These are phyloP conservation scores for Erynnis tages DNA, from an alignment of 2,888 invertebrate species.

Conservation along the genomic window DNA sequence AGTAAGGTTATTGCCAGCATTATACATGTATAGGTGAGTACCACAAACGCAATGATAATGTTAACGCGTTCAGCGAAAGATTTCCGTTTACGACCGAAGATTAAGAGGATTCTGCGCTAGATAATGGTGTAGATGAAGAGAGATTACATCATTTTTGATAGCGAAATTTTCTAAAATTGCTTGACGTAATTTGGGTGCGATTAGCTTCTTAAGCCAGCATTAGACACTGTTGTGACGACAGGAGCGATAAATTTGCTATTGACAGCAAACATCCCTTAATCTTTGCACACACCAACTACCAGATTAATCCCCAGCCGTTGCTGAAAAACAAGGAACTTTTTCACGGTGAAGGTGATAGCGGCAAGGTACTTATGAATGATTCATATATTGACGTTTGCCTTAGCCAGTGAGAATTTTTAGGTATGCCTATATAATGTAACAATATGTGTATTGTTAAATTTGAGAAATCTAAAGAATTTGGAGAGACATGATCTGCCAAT, in stretches of 20 bases:
- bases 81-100: conserved; percentile 73
- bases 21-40: conserved; percentile 46
- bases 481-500: too few species aligned
- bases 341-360: neutral
- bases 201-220: conserved; percentile 31
- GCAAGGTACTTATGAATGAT: neutral
- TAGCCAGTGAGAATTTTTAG: neutral
- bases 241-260: conserved; percentile 16
- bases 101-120: conserved; percentile 70
- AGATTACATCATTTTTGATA: conserved; percentile 60
- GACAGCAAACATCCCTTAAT: conserved; percentile 15
- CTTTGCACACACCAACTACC: neutral
- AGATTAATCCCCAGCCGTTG: neutral
- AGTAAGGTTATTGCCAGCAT: conserved; percentile 73
- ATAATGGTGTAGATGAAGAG: conserved; percentile 55
- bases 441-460: too few species aligned
- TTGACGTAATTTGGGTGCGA: conserved; percentile 35
- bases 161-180: conserved; percentile 33
- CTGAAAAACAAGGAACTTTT: conserved; percentile 5
- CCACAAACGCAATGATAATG: conserved; percentile 60
- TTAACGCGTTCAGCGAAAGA: conserved; percentile 66
- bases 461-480: too few species aligned
- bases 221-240: conserved; percentile 12
- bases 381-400: neutral
- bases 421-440: too few species aligned